phyloP scores from a whole-genome alignment of 2,113 vertebrate genomes.

The Alosa alosa region DNA sequence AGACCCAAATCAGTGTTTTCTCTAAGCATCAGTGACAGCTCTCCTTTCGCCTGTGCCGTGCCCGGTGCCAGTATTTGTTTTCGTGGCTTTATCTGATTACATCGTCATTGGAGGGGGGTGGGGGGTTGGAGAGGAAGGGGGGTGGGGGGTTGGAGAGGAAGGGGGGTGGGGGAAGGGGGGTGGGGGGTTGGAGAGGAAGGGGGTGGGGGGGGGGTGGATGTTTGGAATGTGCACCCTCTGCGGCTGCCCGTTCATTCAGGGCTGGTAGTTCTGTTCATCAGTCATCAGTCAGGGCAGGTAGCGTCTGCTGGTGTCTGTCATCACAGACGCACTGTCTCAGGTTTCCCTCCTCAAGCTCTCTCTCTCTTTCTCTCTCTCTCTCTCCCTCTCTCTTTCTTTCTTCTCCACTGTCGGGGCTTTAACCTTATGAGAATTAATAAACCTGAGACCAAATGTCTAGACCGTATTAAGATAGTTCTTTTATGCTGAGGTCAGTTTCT shows the following conservation, averaged over 20 bases:
- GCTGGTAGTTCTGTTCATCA: neutral
- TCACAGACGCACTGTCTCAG: neutral
- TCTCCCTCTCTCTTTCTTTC: neutral
- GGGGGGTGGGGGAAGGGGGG: neutral
- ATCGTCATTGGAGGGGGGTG: neutral
- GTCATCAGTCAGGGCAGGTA: neutral
- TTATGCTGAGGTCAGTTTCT: neutral
- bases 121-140: neutral
- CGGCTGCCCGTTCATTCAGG: neutral
- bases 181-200: neutral
- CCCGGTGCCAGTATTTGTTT: constrained; percentile 22
- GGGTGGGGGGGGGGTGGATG: neutral
- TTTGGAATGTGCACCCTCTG: neutral
- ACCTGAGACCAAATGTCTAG: neutral
- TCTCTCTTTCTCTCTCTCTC: neutral
- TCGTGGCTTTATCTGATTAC: constrained; percentile 32
- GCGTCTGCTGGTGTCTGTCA: neutral
- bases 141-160: too few relatives aligned
- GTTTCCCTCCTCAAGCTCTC: neutral
- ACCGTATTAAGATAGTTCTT: neutral
- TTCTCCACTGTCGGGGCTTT: neutral
- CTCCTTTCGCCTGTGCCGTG: neutral
- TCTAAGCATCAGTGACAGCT: constrained; percentile 3
- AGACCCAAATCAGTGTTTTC: constrained; percentile 27
- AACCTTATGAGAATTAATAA: constrained; percentile 10